Conservation (phyloP, 2,797 vertebrate species). For the Cuniculus paca region DNA sequence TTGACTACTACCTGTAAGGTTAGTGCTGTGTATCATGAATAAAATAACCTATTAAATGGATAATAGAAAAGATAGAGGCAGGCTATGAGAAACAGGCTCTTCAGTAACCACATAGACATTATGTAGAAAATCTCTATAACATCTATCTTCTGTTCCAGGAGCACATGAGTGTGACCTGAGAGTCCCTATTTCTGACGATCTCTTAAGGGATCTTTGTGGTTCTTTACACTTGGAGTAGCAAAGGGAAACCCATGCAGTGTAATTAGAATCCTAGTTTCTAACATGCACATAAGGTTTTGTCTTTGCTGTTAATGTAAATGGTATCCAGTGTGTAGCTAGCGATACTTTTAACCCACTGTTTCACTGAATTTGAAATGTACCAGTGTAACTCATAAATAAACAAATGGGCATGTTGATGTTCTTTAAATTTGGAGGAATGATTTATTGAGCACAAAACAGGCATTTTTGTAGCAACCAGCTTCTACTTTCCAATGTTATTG, state of each 20-base stretch:
- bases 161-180: fast-evolving
- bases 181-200: background rate
- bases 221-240: background rate
- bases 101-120: background rate
- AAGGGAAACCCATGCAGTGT: background rate
- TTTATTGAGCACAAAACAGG: background rate
- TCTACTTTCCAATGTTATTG: background rate
- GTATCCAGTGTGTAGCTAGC: background rate
- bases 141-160: background rate
- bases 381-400: background rate
- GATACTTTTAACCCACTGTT: too few species aligned
- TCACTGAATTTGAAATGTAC: too few species aligned
- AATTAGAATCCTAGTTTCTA: background rate
- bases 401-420: background rate
- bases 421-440: background rate
- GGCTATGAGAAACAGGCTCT: background rate
- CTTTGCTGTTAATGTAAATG: background rate
- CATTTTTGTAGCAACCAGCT: background rate
- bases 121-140: background rate
- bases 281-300: background rate
- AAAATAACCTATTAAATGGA: background rate
- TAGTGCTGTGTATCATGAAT: background rate
- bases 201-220: background rate
- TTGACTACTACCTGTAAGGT: background rate
- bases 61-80: background rate